These are phyloP conservation scores for Lampropteryx suffumata DNA, from an alignment of 2,888 invertebrate genomes.

Conservation along the genomic window DNA sequence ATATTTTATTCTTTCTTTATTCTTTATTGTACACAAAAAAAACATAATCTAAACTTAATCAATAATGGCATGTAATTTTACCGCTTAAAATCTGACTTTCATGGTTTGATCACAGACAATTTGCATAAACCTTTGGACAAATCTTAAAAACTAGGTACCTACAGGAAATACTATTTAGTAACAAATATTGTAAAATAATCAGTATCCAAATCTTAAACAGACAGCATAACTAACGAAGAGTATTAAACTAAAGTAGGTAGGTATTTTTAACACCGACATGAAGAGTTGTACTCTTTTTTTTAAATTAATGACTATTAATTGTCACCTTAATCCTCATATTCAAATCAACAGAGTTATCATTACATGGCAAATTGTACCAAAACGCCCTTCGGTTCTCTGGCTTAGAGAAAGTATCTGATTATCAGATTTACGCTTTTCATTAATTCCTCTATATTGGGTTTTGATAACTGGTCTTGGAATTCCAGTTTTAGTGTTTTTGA, in stretches of 20 bases:
- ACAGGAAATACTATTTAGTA: conserved; percentile 6
- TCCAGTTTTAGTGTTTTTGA: too few species aligned
- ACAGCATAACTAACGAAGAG: too few species aligned
- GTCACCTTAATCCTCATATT: too few species aligned
- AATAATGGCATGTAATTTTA: neutral
- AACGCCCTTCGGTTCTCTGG: conserved; percentile 26
- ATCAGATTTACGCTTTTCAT: neutral
- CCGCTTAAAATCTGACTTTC: neutral
- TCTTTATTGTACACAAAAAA: too few species aligned
- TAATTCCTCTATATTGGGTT: conserved; percentile 21
- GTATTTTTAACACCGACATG: too few species aligned
- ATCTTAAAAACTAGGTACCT: conserved; percentile 10
- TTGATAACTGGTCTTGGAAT: conserved; percentile 16
- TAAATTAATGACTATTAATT: too few species aligned
- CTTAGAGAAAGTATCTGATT: conserved; percentile 17
- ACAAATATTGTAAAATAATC: neutral
- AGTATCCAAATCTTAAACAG: too few species aligned
- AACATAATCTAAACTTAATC: too few species aligned
- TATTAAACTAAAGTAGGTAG: too few species aligned
- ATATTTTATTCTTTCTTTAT: too few species aligned
- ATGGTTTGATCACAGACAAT: neutral
- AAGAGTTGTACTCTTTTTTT: too few species aligned
- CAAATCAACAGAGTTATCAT: too few species aligned
- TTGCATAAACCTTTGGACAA: neutral
- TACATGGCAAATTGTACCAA: conserved; percentile 19